Evolutionary conservation across 2,797 vertebrate species (phyloP).

Genomic region (Urocyon cinereoargenteus): DNA sequence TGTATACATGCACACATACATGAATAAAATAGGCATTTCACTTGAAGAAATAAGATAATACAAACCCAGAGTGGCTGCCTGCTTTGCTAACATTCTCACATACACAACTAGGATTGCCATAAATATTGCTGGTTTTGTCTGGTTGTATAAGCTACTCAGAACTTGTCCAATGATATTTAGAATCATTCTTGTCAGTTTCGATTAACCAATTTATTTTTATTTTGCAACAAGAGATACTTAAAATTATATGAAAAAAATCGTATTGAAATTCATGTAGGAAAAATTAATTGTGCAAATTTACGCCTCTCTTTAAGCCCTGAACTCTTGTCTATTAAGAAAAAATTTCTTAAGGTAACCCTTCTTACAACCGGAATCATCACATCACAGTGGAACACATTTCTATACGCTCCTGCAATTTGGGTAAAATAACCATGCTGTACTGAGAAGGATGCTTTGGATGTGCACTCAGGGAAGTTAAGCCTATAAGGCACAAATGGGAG

Average conservation of each 20-base stretch:
- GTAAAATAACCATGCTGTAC: not conserved
- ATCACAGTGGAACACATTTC: not conserved
- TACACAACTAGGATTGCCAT: not conserved
- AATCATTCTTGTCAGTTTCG: not conserved
- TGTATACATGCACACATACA: not conserved
- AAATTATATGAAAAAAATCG: not conserved
- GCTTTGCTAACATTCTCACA: not conserved
- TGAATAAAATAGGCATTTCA: not conserved
- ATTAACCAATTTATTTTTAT: not conserved
- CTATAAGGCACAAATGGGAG: not conserved
- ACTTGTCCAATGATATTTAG: not conserved
- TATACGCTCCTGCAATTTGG: not conserved
- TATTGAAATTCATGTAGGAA: not conserved
- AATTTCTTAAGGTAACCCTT: not conserved
- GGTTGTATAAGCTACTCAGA: not conserved
- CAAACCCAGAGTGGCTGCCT: not conserved
- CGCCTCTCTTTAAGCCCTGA: conserved; percentile 19
- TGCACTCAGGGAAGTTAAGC: not conserved
- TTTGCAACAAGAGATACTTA: conserved; percentile 36
- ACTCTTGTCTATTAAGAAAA: not conserved
- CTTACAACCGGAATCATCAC: not conserved
- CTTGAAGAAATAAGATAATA: not conserved
- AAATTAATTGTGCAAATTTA: not conserved
- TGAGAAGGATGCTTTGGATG: not conserved
- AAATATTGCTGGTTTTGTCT: not conserved